These are phyloP conservation scores for Hylaeus volcanicus DNA, from an alignment of 1,140 invertebrate genomes.

Conservation along the genomic window DNA sequence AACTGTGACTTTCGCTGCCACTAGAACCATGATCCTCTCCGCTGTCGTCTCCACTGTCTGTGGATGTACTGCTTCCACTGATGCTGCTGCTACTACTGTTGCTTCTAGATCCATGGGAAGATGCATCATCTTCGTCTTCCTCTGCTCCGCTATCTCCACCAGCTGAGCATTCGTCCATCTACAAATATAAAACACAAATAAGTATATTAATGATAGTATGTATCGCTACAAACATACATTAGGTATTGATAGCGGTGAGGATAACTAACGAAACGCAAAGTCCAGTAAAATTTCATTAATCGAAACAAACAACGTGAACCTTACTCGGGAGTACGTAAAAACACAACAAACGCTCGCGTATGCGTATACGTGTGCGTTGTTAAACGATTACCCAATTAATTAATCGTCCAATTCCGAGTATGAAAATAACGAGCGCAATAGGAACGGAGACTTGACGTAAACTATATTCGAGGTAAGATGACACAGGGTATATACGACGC, in stretches of 20 bases:
- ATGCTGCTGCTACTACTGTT: slow-evolving; percentile 75
- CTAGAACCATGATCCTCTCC: slow-evolving; percentile 70
- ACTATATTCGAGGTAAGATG: background rate
- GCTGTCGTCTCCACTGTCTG: slow-evolving; percentile 74
- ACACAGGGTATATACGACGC: slow-evolving; percentile 22
- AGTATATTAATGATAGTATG: too few relatives aligned
- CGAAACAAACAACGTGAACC: background rate
- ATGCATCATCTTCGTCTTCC: slow-evolving; percentile 78
- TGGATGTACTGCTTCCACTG: slow-evolving; percentile 73
- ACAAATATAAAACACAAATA: background rate
- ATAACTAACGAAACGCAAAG: background rate
- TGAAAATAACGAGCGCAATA: background rate
- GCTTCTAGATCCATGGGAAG: slow-evolving; percentile 72
- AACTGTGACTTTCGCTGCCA: slow-evolving; percentile 69
- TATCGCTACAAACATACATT: too few relatives aligned
- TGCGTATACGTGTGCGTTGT: background rate
- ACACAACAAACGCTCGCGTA: too few relatives aligned
- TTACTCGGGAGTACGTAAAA: background rate
- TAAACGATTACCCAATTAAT: background rate
- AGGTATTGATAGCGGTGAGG: too few relatives aligned
- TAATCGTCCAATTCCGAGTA: background rate
- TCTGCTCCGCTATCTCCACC: slow-evolving; percentile 78
- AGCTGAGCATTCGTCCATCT: slow-evolving; percentile 78
- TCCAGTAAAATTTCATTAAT: slow-evolving; percentile 4
- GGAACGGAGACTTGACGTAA: background rate